Base-by-base conservation (phyloP, 2,888 invertebrate genomes). In the Reticulitermes lucifugus region DNA sequence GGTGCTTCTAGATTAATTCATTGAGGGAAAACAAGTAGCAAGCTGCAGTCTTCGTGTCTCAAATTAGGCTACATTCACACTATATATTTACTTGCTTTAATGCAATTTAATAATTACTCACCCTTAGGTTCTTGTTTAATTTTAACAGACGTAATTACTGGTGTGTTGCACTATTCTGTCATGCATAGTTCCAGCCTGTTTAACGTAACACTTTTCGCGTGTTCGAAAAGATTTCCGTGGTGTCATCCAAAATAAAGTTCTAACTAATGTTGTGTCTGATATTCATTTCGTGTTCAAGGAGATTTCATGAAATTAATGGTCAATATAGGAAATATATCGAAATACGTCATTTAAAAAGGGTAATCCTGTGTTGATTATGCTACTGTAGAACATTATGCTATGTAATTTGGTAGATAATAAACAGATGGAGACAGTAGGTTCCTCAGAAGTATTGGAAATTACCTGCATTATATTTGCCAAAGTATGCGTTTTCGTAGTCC, bases 91-190 rank as follows among this genome's bases (percentile, higher is more conserved):
- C 35, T 73, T 1, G 73, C 21, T 41, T 73, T 21, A 25, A 73
- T 73, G 41, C 73, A 73, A 73, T 73, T 73, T 41, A 73, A 41
- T 73, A 73, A 73, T 73, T 73, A 73, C 21, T 21, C 73, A 41
- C 41, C 5, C 41, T 73, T 73, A 73, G 73, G 1, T 73, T 73
- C 73, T 4, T 73, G 73, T 21, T 73, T 73, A 73, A 14, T 73
- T 73, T 41, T 21, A 73, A 73, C 25, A 73, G 73, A 21, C 21
- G 41, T 73, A 73, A 73, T 73, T 73, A 73, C 21, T n/a, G 9
- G 12, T 41, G 14, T 73, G 29, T 73, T 41, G 71, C 12, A 12
- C 12, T 6, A 12, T 21, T 0, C 73, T 73, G 73, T 18, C 73
- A 73, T 73, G 73, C 73, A 18, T 41, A 29, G 35, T 73, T 73